Conservation (phyloP, 2,888 invertebrate species). For the Tenthredo scrophulariae region DNA sequence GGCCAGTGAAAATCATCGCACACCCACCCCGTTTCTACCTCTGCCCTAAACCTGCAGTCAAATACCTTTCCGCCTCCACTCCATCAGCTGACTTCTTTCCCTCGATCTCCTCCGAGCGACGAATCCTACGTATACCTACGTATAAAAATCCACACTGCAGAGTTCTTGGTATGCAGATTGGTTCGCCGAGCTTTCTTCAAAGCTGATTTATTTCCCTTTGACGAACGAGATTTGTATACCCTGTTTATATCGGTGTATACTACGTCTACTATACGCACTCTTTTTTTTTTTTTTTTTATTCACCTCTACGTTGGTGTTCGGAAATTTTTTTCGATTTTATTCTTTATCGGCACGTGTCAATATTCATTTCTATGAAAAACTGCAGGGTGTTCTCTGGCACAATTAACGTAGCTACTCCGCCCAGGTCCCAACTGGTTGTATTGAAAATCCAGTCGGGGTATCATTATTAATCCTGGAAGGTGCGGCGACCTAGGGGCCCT, state of each 20-base stretch:
- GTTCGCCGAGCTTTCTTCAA: slow-evolving; percentile 1
- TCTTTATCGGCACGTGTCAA: background rate
- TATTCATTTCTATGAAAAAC: background rate
- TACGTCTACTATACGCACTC: background rate
- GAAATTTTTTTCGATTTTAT: background rate
- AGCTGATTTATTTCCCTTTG: slow-evolving; percentile 32
- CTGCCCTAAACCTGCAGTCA: background rate
- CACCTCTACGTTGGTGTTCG: background rate
- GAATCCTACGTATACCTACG: background rate
- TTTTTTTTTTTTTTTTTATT: background rate
- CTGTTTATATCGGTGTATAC: background rate
- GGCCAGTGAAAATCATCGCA: slow-evolving; percentile 66
- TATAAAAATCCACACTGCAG: background rate
- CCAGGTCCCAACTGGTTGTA: background rate
- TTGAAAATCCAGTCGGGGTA: slow-evolving; percentile 50
- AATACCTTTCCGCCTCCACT: background rate
- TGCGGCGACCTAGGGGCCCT: slow-evolving; percentile 44
- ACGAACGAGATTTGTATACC: slow-evolving; percentile 18
- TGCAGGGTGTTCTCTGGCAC: background rate
- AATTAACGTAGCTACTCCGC: background rate
- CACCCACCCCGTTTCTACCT: background rate
- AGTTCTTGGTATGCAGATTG: slow-evolving; percentile 22
- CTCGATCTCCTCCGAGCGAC: background rate
- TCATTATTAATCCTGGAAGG: slow-evolving; percentile 51
- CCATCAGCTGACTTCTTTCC: background rate